These are phyloP conservation scores for Corapipo altera DNA, from an alignment of 2,113 vertebrate species.

Conservation along the genomic window DNA sequence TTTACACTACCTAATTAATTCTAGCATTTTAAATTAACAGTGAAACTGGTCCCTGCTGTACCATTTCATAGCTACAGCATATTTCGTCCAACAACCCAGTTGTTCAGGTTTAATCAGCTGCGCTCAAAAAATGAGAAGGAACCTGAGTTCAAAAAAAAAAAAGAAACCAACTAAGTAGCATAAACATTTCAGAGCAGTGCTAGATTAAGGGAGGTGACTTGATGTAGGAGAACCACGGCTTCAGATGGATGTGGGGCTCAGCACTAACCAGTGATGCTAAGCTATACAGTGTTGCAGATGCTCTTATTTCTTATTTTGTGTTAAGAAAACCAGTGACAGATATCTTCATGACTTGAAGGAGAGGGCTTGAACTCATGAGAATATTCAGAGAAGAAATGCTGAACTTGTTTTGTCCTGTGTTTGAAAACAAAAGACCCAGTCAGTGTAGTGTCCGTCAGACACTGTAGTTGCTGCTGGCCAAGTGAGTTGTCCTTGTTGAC, in stretches of 20 bases:
- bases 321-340: not conserved
- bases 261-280: not conserved
- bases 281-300: not conserved
- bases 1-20: constrained; percentile 87
- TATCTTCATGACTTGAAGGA: not conserved
- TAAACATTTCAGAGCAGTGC: not conserved
- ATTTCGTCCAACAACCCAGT: constrained; percentile 78
- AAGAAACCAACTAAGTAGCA: not conserved
- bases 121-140: constrained; percentile 65
- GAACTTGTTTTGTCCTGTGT: not conserved
- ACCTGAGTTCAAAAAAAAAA: not conserved
- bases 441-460: accelerated
- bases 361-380: not conserved
- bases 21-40: constrained; percentile 87
- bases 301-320: not conserved
- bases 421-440: constrained; percentile 6
- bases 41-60: constrained; percentile 84
- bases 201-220: not conserved
- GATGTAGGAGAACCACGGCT: not conserved
- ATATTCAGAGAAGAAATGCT: not conserved
- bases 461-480: not conserved
- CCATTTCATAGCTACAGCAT: constrained; percentile 77
- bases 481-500: not conserved
- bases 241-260: not conserved
- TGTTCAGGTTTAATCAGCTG: constrained; percentile 82